A percentile compares a stretch with the other conserved stretches of the same genome.
These are phyloP conservation scores for Miltochrista miniata DNA, from an alignment of 2,888 invertebrate genomes.

Conservation along the genomic window DNA sequence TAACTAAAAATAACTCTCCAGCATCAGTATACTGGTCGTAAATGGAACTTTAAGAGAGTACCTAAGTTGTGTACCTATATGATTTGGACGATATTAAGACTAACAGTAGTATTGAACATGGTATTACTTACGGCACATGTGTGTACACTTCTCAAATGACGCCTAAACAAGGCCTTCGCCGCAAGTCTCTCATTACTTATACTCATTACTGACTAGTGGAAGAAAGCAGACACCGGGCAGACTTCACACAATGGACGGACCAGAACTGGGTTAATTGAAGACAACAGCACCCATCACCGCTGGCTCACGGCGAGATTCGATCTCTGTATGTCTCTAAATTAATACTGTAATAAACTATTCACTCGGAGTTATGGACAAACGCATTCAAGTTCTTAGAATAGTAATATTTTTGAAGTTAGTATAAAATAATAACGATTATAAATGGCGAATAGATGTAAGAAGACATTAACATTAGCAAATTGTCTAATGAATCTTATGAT, in stretches of 20 bases:
- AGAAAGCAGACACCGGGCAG: constrained; percentile 80
- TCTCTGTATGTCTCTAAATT: constrained; percentile 60
- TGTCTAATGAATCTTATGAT: not conserved
- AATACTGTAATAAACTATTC: constrained; percentile 60
- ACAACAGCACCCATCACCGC: constrained; percentile 67
- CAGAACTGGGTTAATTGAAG: constrained; percentile 80
- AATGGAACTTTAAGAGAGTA: too few species aligned
- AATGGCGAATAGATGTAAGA: not conserved
- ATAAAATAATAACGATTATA: constrained; percentile 7
- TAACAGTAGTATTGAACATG: constrained; percentile 43
- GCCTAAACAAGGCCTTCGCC: constrained; percentile 57
- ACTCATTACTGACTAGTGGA: constrained; percentile 65
- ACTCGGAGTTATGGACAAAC: constrained; percentile 38
- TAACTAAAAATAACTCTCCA: too few species aligned
- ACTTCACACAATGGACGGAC: constrained; percentile 71
- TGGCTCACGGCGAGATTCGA: constrained; percentile 60
- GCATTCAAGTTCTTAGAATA: constrained; percentile 12
- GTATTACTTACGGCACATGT: constrained; percentile 51
- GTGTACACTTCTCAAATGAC: constrained; percentile 63
- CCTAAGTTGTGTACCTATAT: constrained; percentile 19
- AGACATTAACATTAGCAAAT: not conserved
- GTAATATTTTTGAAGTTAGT: constrained; percentile 22
- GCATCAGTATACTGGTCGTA: too few species aligned
- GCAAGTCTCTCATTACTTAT: constrained; percentile 66
- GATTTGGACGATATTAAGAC: constrained; percentile 32